phyloP scores from a whole-genome alignment of 2,888 invertebrate species.

The Hypolimnas misippus region DNA sequence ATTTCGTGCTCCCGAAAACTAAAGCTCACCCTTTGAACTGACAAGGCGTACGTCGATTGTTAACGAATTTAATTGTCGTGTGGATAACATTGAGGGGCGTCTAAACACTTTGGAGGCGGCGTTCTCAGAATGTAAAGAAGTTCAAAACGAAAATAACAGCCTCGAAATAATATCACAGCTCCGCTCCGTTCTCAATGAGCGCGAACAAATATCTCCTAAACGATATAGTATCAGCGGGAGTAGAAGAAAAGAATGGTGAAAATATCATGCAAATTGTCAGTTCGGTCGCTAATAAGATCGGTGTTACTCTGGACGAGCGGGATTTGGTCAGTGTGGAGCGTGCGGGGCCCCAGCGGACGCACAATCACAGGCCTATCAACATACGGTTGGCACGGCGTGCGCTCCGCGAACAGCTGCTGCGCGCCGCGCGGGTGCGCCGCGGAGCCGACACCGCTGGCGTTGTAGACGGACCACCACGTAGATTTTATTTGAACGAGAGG shows the following conservation, averaged over 20 bases:
- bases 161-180: too few species aligned
- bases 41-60: too few species aligned
- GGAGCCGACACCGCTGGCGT: constrained; percentile 35
- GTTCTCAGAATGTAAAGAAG: too few species aligned
- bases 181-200: too few species aligned
- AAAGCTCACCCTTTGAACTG: too few species aligned
- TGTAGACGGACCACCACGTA: constrained; percentile 21
- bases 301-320: constrained; percentile 25
- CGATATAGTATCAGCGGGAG: too few species aligned
- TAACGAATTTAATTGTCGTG: too few species aligned
- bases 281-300: constrained; percentile 30
- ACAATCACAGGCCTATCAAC: constrained; percentile 28
- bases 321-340: constrained; percentile 38
- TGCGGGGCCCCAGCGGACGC: constrained; percentile 18
- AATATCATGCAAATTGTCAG: constrained; percentile 23
- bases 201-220: too few species aligned
- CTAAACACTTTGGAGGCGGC: too few species aligned
- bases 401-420: constrained; percentile 37
- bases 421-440: constrained; percentile 37
- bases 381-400: constrained; percentile 37
- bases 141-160: too few species aligned
- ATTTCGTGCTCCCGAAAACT: too few species aligned
- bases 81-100: too few species aligned
- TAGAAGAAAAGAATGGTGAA: constrained; percentile 18
- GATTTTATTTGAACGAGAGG: constrained; percentile 42